Base-by-base conservation (phyloP, 2,888 invertebrate genomes). In the Eulithis prunata region DNA sequence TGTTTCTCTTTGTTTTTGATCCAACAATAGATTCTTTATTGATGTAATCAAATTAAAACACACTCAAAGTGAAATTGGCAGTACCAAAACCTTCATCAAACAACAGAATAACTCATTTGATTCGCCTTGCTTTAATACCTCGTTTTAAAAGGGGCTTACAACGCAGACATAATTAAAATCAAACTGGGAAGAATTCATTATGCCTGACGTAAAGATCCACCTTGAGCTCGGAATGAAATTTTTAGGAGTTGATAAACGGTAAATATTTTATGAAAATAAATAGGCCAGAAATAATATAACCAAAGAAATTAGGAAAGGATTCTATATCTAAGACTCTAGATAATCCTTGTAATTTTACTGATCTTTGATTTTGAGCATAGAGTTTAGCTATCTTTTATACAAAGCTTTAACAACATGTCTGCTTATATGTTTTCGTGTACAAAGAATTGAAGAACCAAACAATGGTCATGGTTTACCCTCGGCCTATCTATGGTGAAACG, bases 161-260 rank as follows among this genome's bases (percentile, higher is more conserved):
- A 64, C 58, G 55, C 69, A 71, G 68, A 71, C 68, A 68, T 80
- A 76, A 81, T 81, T 81, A 81, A 79, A 80, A 80, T 78, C 72
- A 78, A 80, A 78, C 75, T 74, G 74, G 57, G 70, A 67, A 67
- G 77, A 79, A 81, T 80, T 81, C 80, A 81, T 81, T 80, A 78
- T 70, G 69, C 71, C 73, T 72, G 78, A 76, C 81, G 69, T 68
- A 62, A 49, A 75, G 75, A 78, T 75, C 74, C 71, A 71, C 66
- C 71, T 75, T 73, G 71, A 77, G 72, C 61, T 49, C 10, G 32
- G 32, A 54, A 46, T 46, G 51, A 61, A 32, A 51, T 12, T 14
- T 49, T 52, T 52, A 64, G 41, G 41, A 11, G 41, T 41, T 41
- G 10, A 41, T 6, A 52, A 52, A 36, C 14, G 11, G 21, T 21